These are phyloP conservation scores for Acridotheres tristis DNA, from an alignment of 2,797 vertebrate genomes.

Conservation along the genomic window DNA sequence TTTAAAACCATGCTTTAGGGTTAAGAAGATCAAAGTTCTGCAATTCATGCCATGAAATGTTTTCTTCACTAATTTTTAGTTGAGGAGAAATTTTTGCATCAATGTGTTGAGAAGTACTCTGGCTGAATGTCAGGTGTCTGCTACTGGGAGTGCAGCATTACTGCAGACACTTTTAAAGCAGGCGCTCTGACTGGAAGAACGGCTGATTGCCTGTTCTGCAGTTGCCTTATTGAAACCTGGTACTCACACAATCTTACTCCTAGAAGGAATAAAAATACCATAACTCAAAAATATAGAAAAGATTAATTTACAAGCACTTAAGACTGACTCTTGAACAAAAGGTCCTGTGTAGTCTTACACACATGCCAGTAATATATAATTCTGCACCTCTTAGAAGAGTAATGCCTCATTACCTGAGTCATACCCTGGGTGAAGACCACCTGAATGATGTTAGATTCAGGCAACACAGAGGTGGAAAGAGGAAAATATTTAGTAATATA, in stretches of 20 bases:
- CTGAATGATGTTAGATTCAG: not conserved
- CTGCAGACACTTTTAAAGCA: not conserved
- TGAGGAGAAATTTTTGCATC: not conserved
- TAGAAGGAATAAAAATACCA: not conserved
- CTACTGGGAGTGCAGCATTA: not conserved
- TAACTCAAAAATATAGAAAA: slow-evolving; percentile 2
- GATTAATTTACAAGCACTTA: not conserved
- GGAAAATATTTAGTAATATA: slow-evolving; percentile 57
- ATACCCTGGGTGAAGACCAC: slow-evolving; percentile 23
- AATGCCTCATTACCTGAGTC: slow-evolving; percentile 5
- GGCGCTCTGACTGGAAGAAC: not conserved
- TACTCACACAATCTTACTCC: not conserved
- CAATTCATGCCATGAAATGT: not conserved
- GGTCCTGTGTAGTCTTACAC: not conserved
- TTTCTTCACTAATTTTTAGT: not conserved
- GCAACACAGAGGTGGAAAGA: slow-evolving; percentile 27
- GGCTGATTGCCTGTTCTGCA: not conserved
- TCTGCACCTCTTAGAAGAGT: not conserved
- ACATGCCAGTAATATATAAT: not conserved
- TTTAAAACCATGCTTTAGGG: not conserved
- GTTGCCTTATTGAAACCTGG: not conserved
- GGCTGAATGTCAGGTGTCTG: not conserved
- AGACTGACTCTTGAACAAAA: not conserved
- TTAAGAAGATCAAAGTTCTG: not conserved
- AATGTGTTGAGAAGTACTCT: not conserved